These are phyloP conservation scores for Irena cyanogastra DNA, from an alignment of 2,113 vertebrate genomes.

Conservation along the genomic window DNA sequence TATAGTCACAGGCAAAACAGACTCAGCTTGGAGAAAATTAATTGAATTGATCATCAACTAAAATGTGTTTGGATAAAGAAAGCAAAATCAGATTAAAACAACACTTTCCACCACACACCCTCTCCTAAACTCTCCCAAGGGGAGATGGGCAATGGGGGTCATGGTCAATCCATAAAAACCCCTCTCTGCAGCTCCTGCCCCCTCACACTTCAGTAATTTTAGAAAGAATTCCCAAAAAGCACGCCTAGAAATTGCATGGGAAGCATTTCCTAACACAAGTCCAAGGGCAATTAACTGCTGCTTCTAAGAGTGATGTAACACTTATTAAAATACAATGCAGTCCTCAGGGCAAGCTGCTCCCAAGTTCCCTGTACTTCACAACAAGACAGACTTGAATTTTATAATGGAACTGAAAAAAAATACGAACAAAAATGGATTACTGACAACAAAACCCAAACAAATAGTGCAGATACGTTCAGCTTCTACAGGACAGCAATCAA, in stretches of 20 bases:
- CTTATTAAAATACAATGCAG: neutral
- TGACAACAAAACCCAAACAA: neutral
- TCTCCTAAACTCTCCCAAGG: neutral
- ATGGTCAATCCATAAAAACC: neutral
- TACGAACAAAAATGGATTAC: neutral
- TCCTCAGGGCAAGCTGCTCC: neutral
- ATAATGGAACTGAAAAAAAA: neutral
- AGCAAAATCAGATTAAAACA: neutral
- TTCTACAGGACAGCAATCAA: neutral
- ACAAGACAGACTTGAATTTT: neutral
- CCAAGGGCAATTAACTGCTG: neutral
- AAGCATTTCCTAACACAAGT: neutral
- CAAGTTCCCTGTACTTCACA: neutral
- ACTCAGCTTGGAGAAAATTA: neutral
- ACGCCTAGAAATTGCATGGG: neutral
- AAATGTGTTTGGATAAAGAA: neutral
- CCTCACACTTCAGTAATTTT: neutral
- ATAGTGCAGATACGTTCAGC: rapidly evolving
- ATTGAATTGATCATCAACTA: neutral
- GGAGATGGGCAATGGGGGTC: rapidly evolving
- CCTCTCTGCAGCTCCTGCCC: neutral
- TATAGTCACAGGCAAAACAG: neutral
- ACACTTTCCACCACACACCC: neutral
- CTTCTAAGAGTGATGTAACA: neutral
- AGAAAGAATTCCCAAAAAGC: neutral